Percentiles rank a stretch among this genome's conserved stretches.
Conservation (phyloP, 2,888 invertebrate genomes). For the Anoplius nigerrimus region DNA sequence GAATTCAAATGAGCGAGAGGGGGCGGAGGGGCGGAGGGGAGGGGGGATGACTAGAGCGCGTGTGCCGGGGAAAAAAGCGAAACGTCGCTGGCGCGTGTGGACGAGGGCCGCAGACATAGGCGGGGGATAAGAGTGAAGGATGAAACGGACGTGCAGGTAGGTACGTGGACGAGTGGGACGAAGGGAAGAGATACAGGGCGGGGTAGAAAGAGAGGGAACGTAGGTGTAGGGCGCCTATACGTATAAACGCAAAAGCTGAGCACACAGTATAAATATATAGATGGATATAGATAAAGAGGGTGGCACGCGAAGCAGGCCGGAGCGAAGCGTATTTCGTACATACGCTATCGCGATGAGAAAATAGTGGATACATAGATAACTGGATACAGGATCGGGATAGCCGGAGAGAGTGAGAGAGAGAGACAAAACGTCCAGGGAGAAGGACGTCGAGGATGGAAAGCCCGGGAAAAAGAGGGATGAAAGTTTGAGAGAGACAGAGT, state of each 20-base stretch:
- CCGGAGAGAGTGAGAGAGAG: slow-evolving; percentile 27
- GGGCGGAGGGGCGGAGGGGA: no score
- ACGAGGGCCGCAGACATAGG: no score
- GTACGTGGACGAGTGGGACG: slow-evolving; percentile 11
- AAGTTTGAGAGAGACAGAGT: background rate
- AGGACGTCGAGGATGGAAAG: slow-evolving; percentile 11
- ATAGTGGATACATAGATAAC: slow-evolving; percentile 6
- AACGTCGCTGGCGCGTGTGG: no score
- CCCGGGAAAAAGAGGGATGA: slow-evolving; percentile 15
- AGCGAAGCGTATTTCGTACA: background rate
- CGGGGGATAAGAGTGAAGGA: background rate
- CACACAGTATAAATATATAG: slow-evolving; percentile 18
- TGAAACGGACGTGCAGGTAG: slow-evolving; percentile 5
- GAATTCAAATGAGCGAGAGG: no score
- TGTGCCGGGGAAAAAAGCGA: no score
- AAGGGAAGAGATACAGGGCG: slow-evolving; percentile 2
- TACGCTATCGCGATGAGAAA: background rate
- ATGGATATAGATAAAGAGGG: slow-evolving; percentile 1
- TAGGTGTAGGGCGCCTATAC: slow-evolving; percentile 8
- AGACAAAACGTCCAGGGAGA: slow-evolving; percentile 21
- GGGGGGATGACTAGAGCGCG: no score
- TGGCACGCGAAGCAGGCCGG: background rate
- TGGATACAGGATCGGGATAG: no score
- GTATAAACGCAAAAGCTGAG: slow-evolving; percentile 19
- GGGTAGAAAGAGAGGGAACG: slow-evolving; percentile 6